Conservation (phyloP, 2,888 invertebrate genomes). For the Plebejus anna region DNA sequence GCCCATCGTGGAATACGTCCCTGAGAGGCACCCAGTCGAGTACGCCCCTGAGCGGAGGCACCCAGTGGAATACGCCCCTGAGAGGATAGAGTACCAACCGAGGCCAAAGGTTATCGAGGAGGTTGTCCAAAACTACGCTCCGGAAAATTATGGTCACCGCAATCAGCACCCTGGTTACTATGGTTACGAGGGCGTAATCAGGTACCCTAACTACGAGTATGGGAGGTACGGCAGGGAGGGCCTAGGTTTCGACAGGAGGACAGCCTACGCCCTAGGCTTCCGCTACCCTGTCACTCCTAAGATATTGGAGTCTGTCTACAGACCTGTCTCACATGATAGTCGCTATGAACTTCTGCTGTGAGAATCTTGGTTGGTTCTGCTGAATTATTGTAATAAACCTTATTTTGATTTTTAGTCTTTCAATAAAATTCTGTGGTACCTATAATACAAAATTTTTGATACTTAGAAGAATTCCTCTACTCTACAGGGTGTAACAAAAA, state of each 20-base stretch:
- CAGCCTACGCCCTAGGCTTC: constrained; percentile 34
- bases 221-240: constrained; percentile 37
- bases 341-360: not conserved
- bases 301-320: constrained; percentile 33
- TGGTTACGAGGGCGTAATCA: constrained; percentile 14
- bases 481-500: no score
- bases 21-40: not conserved
- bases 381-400: not conserved
- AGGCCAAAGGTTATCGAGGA: not conserved
- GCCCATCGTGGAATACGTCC: not conserved
- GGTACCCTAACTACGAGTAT: constrained; percentile 12
- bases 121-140: not conserved
- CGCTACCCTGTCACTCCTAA: constrained; percentile 36
- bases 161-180: not conserved
- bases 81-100: not conserved
- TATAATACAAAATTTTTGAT: no score
- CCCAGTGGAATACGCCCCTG: not conserved
- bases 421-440: not conserved
- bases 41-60: not conserved
- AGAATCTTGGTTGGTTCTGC: not conserved
- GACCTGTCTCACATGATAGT: not conserved
- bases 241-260: constrained; percentile 40
- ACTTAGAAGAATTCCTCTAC: no score
- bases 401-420: not conserved
- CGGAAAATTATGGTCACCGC: not conserved